These are phyloP conservation scores for Beaufortia kweichowensis DNA, from an alignment of 2,113 vertebrate species.

Conservation along the genomic window DNA sequence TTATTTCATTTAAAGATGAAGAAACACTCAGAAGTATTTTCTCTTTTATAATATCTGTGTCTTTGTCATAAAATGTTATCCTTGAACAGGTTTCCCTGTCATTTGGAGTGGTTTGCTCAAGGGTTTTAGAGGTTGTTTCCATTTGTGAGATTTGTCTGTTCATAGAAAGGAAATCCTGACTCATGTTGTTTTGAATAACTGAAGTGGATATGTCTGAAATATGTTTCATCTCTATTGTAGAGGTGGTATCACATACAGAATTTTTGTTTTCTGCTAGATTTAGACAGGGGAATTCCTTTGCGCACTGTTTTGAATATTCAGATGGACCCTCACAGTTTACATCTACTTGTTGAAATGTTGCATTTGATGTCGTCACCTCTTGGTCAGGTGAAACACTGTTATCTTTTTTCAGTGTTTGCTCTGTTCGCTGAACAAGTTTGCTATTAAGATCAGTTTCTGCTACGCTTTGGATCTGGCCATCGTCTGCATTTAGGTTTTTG, in stretches of 20 bases:
- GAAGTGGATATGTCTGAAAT: constrained; percentile 11
- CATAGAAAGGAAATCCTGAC: neutral
- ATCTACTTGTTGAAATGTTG: constrained; percentile 29
- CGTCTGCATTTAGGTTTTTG: constrained; percentile 43
- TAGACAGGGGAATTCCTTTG: constrained; percentile 35
- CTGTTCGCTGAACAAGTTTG: constrained; percentile 17
- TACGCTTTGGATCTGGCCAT: constrained; percentile 24
- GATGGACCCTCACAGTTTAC: constrained; percentile 26
- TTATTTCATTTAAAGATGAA: constrained; percentile 30
- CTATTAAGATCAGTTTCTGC: constrained; percentile 46
- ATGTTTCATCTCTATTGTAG: neutral
- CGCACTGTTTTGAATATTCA: constrained; percentile 29
- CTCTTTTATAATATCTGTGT: constrained; percentile 12
- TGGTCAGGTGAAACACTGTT: neutral
- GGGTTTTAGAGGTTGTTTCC: neutral
- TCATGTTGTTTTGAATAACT: constrained; percentile 10
- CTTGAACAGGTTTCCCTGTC: constrained; percentile 1
- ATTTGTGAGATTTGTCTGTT: constrained; percentile 19
- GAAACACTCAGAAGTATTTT: constrained; percentile 25
- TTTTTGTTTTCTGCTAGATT: constrained; percentile 22
- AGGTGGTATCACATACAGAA: constrained; percentile 7
- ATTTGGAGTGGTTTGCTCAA: neutral
- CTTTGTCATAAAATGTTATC: constrained; percentile 9
- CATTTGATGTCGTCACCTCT: constrained; percentile 22
- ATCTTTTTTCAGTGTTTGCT: constrained; percentile 22